A percentile compares a stretch with the other conserved stretches of the same genome.
These are phyloP conservation scores for Triplophysa rosa DNA, from an alignment of 2,113 vertebrate species.

Conservation along the genomic window DNA sequence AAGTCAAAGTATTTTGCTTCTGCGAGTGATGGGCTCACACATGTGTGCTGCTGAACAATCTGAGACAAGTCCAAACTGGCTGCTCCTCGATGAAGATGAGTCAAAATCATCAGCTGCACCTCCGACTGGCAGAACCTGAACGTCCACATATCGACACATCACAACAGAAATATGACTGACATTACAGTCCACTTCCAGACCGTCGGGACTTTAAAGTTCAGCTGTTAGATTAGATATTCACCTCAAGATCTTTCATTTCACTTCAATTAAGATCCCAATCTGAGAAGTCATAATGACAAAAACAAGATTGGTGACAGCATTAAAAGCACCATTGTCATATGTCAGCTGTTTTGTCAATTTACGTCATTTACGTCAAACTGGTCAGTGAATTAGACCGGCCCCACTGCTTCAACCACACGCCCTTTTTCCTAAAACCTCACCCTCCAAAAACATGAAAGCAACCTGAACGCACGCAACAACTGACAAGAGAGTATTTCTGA, in stretches of 20 bases:
- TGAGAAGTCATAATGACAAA: neutral
- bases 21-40: slow-evolving; percentile 29
- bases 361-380: neutral
- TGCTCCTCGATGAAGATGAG: neutral
- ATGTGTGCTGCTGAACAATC: slow-evolving; percentile 48
- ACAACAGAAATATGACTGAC: slow-evolving; percentile 10
- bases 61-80: slow-evolving; percentile 64
- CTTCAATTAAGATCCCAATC: neutral
- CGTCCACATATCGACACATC: slow-evolving; percentile 49
- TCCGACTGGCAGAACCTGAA: slow-evolving; percentile 58
- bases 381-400: no score
- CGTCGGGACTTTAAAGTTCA: neutral
- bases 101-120: slow-evolving; percentile 26
- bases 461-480: neutral
- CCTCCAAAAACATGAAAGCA: slow-evolving; percentile 6
- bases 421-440: neutral
- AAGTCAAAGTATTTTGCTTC: slow-evolving; percentile 7
- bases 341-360: neutral
- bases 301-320: neutral
- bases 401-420: no score
- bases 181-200: neutral
- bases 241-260: neutral
- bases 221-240: neutral
- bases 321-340: neutral
- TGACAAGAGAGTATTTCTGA: slow-evolving; percentile 18